phyloP scores from a whole-genome alignment of 2,888 invertebrate species.

The Choristoneura rosaceana region DNA sequence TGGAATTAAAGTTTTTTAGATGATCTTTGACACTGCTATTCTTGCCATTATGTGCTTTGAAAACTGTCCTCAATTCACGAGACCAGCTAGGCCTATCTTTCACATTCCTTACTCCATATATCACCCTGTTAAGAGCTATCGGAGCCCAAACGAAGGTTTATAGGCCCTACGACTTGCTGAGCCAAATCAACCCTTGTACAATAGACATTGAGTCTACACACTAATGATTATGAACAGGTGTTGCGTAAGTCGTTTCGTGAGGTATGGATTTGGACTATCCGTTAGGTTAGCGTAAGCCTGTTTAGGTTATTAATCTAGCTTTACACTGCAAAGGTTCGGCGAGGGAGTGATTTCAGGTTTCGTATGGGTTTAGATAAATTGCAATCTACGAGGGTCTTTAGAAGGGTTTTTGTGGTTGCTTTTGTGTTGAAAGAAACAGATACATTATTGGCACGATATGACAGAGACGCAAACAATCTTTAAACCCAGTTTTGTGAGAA shows the following conservation, averaged over 20 bases:
- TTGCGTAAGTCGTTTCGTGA: slow-evolving; percentile 64
- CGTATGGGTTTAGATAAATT: slow-evolving; percentile 32
- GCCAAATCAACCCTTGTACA: slow-evolving; percentile 61
- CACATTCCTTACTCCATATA: slow-evolving; percentile 71
- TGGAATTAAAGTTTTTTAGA: no score
- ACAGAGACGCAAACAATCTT: neutral
- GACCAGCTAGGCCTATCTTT: slow-evolving; percentile 55
- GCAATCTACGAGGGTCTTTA: slow-evolving; percentile 21
- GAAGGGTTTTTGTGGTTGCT: neutral
- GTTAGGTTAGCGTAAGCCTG: slow-evolving; percentile 34
- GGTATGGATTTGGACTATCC: slow-evolving; percentile 30
- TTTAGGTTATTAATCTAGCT: slow-evolving; percentile 41
- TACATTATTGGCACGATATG: no score
- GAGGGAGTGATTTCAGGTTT: slow-evolving; percentile 36
- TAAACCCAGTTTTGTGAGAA: no score
- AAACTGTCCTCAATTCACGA: neutral
- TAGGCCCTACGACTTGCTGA: slow-evolving; percentile 71
- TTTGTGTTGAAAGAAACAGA: neutral
- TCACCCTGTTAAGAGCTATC: slow-evolving; percentile 71
- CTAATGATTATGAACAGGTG: slow-evolving; percentile 61
- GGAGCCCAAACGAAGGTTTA: slow-evolving; percentile 82
- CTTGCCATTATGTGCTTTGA: neutral
- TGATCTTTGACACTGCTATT: no score
- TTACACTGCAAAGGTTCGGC: slow-evolving; percentile 23
- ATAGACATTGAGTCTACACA: slow-evolving; percentile 51